Conservation (phyloP, 2,888 invertebrate species). For the Bimastos eiseni region DNA sequence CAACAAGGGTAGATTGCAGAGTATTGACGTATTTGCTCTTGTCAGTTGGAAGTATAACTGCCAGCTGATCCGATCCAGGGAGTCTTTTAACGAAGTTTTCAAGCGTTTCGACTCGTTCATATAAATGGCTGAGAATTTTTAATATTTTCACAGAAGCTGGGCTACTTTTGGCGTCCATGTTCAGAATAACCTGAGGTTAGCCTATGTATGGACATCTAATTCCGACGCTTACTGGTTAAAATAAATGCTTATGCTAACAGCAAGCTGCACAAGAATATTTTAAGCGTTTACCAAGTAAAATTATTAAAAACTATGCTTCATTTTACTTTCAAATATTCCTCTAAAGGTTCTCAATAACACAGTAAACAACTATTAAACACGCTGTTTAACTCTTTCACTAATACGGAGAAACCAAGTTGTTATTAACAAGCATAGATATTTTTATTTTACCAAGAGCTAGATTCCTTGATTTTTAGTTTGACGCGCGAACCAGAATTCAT, state of each 20-base stretch:
- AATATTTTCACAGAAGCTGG: neutral
- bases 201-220: neutral
- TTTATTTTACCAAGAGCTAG: no score
- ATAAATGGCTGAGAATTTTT: neutral
- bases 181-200: neutral
- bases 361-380: neutral
- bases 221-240: neutral
- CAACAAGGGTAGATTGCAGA: neutral
- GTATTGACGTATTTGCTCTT: neutral
- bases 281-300: neutral
- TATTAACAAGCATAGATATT: no score
- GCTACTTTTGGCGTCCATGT: neutral
- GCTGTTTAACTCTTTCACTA: neutral
- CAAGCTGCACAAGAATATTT: no score
- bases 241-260: neutral
- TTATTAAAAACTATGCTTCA: neutral
- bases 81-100: neutral
- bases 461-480: no score
- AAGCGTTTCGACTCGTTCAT: neutral
- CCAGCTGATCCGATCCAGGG: neutral
- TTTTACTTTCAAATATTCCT: neutral
- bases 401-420: no score
- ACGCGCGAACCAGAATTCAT: no score
- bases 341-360: neutral
- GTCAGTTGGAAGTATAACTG: neutral